Base-by-base conservation (phyloP, 2,888 invertebrate species). In the Andrena minutula region DNA sequence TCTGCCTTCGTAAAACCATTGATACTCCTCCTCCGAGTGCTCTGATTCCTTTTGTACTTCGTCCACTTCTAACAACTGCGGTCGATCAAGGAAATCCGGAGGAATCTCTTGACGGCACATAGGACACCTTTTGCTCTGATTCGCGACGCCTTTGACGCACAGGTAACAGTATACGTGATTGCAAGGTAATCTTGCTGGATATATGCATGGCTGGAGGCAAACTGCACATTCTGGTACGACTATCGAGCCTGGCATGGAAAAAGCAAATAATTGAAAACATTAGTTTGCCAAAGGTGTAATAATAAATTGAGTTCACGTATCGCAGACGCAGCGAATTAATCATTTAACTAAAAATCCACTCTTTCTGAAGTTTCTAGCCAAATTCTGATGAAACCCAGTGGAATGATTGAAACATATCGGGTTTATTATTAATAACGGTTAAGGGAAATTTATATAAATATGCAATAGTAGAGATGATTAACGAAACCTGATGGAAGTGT, bases 1-100 rank as follows among this genome's bases (percentile, higher is more conserved):
- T 90, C 97, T 95, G 30, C 99, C 99, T 95, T 99, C 98, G 93
- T 99, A 99, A 94, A 97, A 99, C 99, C 99, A 99, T 90, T 98
- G 98, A 91, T 97, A 97, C 32, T 96, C 96, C 90, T 97, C 97
- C 89, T 96, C 95, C 6, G 94, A 94, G 56, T 95, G 81, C 23
- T 93, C 94, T 2, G 94, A 91, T 75, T 94, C 93, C 66, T 94
- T 94, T 87, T 94, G 94, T 53, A 94, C 93, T 82, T 95, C 94
- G 51, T 94, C 94, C 28, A 94, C 92, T 77, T 96, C 95, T 35
- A 99, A 94, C 65, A 99, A 94, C 68, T 96, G 95, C 0, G 99
- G 99, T 92, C 97, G 96, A 88, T 98, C 97, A 56, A 99, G 95
- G 92, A 97, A 99, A 93, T 98, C 97, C 35, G 96, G 94, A n/a